Conservation (phyloP, 2,888 invertebrate genomes). For the Cyaniris semiargus region DNA sequence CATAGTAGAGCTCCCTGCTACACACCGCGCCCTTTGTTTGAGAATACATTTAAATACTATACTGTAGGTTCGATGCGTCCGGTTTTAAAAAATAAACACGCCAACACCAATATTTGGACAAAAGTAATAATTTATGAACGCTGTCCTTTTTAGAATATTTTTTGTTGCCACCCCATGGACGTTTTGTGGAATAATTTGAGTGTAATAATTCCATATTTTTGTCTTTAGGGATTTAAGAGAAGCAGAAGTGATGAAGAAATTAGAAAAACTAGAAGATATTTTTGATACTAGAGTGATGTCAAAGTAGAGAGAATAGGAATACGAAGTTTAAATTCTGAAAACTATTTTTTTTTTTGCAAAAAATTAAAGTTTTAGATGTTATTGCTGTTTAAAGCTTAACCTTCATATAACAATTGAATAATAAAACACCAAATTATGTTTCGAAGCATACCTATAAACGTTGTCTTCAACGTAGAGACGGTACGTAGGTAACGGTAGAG, state of each 20-base stretch:
- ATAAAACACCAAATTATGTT: too few relatives aligned
- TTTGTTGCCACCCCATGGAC: slow-evolving; percentile 43
- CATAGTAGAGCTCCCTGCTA: slow-evolving; percentile 67
- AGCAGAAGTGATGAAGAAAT: background rate
- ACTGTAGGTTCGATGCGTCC: slow-evolving; percentile 60
- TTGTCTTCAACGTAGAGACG: too few relatives aligned
- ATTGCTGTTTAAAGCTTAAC: too few relatives aligned
- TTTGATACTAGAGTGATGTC: too few relatives aligned
- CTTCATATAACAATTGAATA: too few relatives aligned
- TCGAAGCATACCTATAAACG: background rate
- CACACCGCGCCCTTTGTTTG: slow-evolving; percentile 70
- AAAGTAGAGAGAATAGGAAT: too few relatives aligned
- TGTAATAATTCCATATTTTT: slow-evolving; percentile 19
- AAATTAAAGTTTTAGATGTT: too few relatives aligned
- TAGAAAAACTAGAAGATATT: too few relatives aligned
- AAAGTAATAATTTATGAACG: slow-evolving; percentile 64
- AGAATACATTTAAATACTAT: slow-evolving; percentile 74
- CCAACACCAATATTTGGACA: slow-evolving; percentile 62
- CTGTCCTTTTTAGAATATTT: slow-evolving; percentile 48
- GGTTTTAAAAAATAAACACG: slow-evolving; percentile 61
- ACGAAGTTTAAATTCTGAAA: too few relatives aligned
- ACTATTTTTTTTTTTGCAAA: too few relatives aligned
- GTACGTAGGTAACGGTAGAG: too few relatives aligned
- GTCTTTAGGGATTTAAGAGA: background rate
- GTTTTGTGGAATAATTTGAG: slow-evolving; percentile 25